Percentiles rank a stretch among this genome's conserved stretches.
Evolutionary conservation across 2,888 invertebrate species (phyloP).

Genomic region (Odontocolon sp.): DNA sequence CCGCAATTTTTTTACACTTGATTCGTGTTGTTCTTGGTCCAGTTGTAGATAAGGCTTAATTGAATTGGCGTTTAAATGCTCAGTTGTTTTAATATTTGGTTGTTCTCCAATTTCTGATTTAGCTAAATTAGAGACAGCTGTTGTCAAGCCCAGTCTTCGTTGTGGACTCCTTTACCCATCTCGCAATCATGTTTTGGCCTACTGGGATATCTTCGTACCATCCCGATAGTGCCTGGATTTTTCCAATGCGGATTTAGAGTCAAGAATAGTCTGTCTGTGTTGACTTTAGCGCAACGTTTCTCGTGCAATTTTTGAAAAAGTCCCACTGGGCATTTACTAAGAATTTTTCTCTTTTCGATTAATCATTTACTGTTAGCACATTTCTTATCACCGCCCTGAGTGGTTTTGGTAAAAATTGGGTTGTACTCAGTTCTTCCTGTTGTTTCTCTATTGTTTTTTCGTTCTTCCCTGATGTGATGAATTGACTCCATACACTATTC

Average conservation of each 20-base stretch:
- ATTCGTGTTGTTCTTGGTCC: constrained; percentile 13
- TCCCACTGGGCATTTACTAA: constrained; percentile 47
- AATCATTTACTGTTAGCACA: constrained; percentile 57
- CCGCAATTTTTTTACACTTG: background rate
- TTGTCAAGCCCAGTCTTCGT: constrained; percentile 33
- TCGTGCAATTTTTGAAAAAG: constrained; percentile 18
- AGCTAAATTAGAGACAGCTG: constrained; percentile 36
- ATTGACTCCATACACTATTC: constrained; percentile 36
- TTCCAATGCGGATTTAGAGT: constrained; percentile 53
- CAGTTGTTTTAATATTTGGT: constrained; percentile 42
- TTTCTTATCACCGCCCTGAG: constrained; percentile 54
- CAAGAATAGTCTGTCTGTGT: constrained; percentile 55
- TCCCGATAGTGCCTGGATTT: background rate
- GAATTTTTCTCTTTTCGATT: constrained; percentile 44
- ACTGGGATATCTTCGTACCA: constrained; percentile 48
- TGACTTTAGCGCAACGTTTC: constrained; percentile 45
- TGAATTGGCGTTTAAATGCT: constrained; percentile 22
- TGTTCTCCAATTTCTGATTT: constrained; percentile 43
- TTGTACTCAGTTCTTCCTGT: constrained; percentile 61
- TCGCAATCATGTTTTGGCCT: constrained; percentile 23
- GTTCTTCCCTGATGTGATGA: constrained; percentile 33
- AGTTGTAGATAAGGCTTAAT: constrained; percentile 24
- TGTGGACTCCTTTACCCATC: constrained; percentile 37
- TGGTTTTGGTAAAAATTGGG: constrained; percentile 60
- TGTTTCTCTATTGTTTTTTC: constrained; percentile 33